Evolutionary conservation across 2,797 vertebrate genomes (phyloP).

Genomic region (Furcifer pardalis): DNA sequence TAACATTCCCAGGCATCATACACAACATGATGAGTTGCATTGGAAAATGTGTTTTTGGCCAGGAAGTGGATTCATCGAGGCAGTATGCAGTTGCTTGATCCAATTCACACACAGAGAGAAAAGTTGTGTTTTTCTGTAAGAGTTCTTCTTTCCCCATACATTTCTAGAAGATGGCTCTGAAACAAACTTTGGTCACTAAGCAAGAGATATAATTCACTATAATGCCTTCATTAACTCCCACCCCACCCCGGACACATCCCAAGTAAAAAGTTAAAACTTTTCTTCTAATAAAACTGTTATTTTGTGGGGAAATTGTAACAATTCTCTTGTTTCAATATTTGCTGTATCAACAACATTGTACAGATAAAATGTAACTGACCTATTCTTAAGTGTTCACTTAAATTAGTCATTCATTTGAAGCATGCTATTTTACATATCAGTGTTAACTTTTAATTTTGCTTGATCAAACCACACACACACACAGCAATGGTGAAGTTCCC

Average conservation of each 20-base stretch:
- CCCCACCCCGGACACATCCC: background rate
- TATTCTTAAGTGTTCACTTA: conserved; percentile 1
- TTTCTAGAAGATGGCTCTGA: conserved; percentile 72
- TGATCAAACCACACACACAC: conserved; percentile 57
- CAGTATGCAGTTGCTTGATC: conserved; percentile 64
- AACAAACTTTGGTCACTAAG: conserved; percentile 68
- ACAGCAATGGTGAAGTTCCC: background rate
- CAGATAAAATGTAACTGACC: conserved; percentile 32
- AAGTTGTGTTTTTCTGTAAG: conserved; percentile 75
- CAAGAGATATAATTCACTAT: conserved; percentile 50
- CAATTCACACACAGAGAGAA: conserved; percentile 48
- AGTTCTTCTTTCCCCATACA: conserved; percentile 66
- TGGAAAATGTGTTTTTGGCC: conserved; percentile 54
- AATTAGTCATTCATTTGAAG: conserved; percentile 24
- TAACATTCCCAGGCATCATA: conserved; percentile 75
- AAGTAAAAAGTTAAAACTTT: conserved; percentile 60
- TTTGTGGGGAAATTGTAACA: background rate
- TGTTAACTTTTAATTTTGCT: conserved; percentile 41
- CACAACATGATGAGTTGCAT: conserved; percentile 59
- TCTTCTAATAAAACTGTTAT: background rate
- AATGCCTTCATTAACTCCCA: background rate
- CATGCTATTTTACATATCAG: background rate
- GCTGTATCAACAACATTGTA: conserved; percentile 7
- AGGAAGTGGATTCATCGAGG: conserved; percentile 64
- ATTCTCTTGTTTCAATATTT: background rate